Percentiles rank a stretch among this genome's conserved stretches.
Evolutionary conservation across 2,888 invertebrate species (phyloP).

Genomic region (Aphodius granarius): DNA sequence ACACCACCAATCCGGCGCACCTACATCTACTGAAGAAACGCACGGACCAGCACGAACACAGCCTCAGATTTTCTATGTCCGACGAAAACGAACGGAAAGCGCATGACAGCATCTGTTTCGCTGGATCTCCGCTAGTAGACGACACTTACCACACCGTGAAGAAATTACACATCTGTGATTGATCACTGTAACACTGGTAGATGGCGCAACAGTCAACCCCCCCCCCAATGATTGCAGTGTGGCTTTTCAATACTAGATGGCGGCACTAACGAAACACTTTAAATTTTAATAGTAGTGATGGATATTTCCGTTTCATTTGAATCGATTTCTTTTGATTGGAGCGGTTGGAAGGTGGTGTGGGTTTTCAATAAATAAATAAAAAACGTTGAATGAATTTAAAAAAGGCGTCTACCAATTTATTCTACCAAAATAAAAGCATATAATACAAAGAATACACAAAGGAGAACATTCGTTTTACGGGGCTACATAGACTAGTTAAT

Average conservation of each 20-base stretch:
- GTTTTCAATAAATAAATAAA: background rate
- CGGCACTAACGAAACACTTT: too few relatives aligned
- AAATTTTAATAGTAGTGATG: too few relatives aligned
- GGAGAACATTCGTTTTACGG: slow-evolving; percentile 32
- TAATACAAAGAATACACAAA: slow-evolving; percentile 42
- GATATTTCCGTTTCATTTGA: too few relatives aligned
- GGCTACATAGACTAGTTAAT: slow-evolving; percentile 27
- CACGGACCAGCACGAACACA: background rate
- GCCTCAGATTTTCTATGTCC: background rate
- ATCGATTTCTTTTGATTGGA: too few relatives aligned
- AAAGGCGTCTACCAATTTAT: slow-evolving; percentile 52
- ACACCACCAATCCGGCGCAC: slow-evolving; percentile 22
- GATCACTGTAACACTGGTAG: too few relatives aligned
- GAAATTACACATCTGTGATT: background rate
- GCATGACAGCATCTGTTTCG: background rate
- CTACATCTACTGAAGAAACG: slow-evolving; percentile 24
- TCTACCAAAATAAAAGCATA: slow-evolving; percentile 48
- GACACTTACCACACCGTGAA: background rate
- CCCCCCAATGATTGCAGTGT: too few relatives aligned
- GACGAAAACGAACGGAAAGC: background rate
- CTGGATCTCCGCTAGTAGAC: background rate
- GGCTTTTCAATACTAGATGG: too few relatives aligned
- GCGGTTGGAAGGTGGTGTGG: background rate
- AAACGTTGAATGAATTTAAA: slow-evolving; percentile 33
- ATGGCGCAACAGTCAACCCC: too few relatives aligned